Conservation (phyloP, 2,113 vertebrate genomes). For the Onychostruthus taczanowskii region DNA sequence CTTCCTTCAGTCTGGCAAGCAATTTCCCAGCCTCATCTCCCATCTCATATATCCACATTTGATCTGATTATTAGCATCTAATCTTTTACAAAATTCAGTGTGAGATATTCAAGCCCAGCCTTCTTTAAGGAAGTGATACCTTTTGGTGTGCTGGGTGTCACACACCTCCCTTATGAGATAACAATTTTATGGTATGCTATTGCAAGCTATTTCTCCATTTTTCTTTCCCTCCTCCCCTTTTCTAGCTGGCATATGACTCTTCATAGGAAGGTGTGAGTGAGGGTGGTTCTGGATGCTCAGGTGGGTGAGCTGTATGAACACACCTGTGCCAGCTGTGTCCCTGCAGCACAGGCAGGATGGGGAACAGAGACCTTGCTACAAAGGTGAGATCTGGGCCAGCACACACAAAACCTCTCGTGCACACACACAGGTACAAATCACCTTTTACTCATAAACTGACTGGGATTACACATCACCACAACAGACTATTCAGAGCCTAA, state of each 20-base stretch:
- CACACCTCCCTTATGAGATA: not conserved
- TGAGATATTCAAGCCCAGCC: not conserved
- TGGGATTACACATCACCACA: not conserved
- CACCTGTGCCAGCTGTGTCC: not conserved
- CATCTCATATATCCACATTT: slow-evolving; percentile 19
- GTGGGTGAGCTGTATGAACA: not conserved
- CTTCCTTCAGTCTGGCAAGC: slow-evolving; percentile 44
- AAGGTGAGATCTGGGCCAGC: not conserved
- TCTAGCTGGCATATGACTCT: not conserved
- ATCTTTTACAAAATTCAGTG: slow-evolving; percentile 8
- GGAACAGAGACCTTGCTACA: not conserved
- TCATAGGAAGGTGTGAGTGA: not conserved
- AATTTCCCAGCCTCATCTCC: slow-evolving; percentile 51
- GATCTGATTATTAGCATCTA: slow-evolving; percentile 53
- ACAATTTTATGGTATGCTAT: not conserved
- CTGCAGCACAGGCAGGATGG: not conserved
- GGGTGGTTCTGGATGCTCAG: not conserved
- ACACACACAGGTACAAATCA: rapidly evolving
- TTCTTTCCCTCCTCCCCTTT: not conserved
- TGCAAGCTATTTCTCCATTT: not conserved
- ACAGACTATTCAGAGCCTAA: not conserved
- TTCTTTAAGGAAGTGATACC: not conserved
- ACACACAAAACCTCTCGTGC: not conserved
- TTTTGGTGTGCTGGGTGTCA: not conserved
- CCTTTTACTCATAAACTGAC: not conserved